These are phyloP conservation scores for Beris chalybata DNA, from an alignment of 2,888 invertebrate genomes.

Conservation along the genomic window DNA sequence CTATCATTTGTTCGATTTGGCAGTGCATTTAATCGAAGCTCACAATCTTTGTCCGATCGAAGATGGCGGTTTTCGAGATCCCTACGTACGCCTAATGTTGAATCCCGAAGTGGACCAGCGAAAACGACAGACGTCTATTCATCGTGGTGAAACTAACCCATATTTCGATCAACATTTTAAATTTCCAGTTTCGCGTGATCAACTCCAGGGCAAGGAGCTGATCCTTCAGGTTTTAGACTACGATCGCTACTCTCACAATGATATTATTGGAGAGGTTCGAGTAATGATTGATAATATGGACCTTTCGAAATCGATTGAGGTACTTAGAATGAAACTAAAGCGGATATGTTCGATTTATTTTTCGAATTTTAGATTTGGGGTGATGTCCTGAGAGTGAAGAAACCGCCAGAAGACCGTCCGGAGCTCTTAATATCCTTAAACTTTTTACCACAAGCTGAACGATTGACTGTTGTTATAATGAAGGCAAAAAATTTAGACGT, in stretches of 20 bases:
- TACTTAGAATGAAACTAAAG: conserved; percentile 35
- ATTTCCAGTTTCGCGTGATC: conserved; percentile 88
- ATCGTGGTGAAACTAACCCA: conserved; percentile 81
- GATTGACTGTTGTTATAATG: conserved; percentile 78
- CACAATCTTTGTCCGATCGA: conserved; percentile 83
- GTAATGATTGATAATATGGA: conserved; percentile 78
- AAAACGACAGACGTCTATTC: conserved; percentile 82
- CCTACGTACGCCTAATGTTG: conserved; percentile 78
- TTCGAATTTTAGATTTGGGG: conserved; percentile 76
- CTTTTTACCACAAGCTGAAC: conserved; percentile 85
- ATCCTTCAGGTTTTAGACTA: conserved; percentile 55
- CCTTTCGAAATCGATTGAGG: conserved; percentile 60
- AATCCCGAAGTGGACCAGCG: conserved; percentile 83
- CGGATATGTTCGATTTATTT: background rate
- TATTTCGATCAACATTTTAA: conserved; percentile 91
- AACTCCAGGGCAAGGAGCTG: conserved; percentile 76
- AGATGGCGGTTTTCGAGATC: conserved; percentile 86
- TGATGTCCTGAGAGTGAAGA: conserved; percentile 78
- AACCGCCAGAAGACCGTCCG: conserved; percentile 79
- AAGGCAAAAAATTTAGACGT: conserved; percentile 83
- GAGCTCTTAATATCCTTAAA: conserved; percentile 83
- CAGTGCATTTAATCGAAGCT: conserved; percentile 90
- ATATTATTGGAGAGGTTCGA: conserved; percentile 82
- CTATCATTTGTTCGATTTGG: conserved; percentile 85
- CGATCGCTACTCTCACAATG: conserved; percentile 79